These are phyloP conservation scores for Camelus dromedarius DNA, from an alignment of 2,113 vertebrate species.

Conservation along the genomic window DNA sequence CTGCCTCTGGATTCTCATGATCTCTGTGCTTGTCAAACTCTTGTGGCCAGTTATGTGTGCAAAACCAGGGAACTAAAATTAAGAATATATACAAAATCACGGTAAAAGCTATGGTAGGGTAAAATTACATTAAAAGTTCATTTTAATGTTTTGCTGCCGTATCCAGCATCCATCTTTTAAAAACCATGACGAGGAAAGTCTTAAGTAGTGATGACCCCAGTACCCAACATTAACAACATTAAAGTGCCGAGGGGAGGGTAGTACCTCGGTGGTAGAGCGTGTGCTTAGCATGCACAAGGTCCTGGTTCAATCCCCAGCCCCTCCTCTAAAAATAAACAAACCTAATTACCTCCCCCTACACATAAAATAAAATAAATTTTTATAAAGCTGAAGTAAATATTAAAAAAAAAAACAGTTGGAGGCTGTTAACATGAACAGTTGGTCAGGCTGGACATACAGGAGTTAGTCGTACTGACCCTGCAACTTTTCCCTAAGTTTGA, in stretches of 20 bases:
- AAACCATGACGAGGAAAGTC: slow-evolving; percentile 10
- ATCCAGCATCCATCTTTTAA: not conserved
- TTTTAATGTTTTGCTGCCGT: not conserved
- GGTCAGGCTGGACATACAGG: not conserved
- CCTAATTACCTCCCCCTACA: no score
- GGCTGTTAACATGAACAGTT: not conserved
- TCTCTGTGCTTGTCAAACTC: slow-evolving; percentile 85
- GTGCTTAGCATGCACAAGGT: no score
- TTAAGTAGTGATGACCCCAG: not conserved
- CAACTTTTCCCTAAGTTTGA: not conserved
- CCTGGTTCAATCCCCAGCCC: no score
- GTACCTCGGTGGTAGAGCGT: no score
- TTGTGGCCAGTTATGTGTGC: slow-evolving; percentile 78
- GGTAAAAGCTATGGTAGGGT: not conserved
- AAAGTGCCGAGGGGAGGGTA: not conserved
- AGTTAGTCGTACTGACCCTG: not conserved
- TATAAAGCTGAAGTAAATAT: no score
- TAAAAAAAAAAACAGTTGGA: no score
- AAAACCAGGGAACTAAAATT: slow-evolving; percentile 84
- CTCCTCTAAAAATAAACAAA: no score
- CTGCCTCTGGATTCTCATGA: slow-evolving; percentile 86
- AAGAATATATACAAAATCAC: slow-evolving; percentile 43
- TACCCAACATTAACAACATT: slow-evolving; percentile 20
- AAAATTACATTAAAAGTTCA: slow-evolving; percentile 20
- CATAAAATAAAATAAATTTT: no score